A percentile compares a stretch with the other conserved stretches of the same genome.
These are phyloP conservation scores for Bombus pascuorum DNA, from an alignment of 1,140 invertebrate species.

Conservation along the genomic window DNA sequence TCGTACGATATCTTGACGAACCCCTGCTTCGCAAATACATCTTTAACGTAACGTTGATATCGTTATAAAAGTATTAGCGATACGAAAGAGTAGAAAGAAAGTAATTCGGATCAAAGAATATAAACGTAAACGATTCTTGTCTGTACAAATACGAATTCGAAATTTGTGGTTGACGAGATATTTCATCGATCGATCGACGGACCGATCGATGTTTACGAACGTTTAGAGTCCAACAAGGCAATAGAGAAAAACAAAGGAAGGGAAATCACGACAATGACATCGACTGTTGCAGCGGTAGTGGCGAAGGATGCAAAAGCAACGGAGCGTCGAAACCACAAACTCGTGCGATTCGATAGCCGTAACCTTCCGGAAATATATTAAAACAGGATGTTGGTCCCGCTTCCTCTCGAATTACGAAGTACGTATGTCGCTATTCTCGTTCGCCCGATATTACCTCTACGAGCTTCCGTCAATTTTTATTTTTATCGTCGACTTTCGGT, in stretches of 20 bases:
- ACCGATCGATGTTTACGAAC: too few relatives aligned
- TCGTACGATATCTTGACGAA: not conserved
- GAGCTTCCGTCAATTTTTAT: not conserved
- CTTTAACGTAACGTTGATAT: not conserved
- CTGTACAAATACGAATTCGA: too few relatives aligned
- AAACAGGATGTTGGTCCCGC: conserved; percentile 74
- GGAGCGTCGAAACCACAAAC: conserved; percentile 65
- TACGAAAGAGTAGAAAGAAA: not conserved
- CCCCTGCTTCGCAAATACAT: not conserved
- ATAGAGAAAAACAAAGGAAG: conserved; percentile 2
- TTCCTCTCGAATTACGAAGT: conserved; percentile 53
- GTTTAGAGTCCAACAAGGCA: not conserved
- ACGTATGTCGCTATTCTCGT: not conserved
- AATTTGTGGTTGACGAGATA: not conserved
- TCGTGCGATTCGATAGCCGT: conserved; percentile 76
- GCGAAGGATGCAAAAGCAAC: conserved; percentile 11
- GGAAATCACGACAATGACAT: conserved; percentile 32
- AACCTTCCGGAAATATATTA: conserved; percentile 78
- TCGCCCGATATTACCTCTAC: not conserved
- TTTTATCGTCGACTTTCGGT: not conserved
- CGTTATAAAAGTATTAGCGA: not conserved
- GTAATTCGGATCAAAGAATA: not conserved
- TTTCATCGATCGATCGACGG: not conserved
- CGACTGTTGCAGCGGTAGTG: conserved; percentile 33
- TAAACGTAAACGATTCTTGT: too few relatives aligned